Evolutionary conservation across 1,140 invertebrate genomes (phyloP).

Genomic region (Hetaerina americana): DNA sequence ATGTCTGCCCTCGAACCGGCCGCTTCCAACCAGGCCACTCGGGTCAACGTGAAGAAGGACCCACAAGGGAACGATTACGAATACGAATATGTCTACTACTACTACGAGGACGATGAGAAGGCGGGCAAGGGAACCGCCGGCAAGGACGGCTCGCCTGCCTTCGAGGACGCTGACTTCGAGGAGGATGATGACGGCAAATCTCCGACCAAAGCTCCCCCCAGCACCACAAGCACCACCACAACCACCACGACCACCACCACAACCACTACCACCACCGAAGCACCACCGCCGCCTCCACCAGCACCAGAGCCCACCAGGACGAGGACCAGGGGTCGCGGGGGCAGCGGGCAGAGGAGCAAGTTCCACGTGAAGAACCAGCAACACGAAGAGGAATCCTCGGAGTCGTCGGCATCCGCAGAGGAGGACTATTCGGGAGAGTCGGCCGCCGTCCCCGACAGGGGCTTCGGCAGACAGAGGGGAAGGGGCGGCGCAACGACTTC

Average conservation of each 20-base stretch:
- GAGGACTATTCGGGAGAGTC: neutral
- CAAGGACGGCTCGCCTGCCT: conserved; percentile 18
- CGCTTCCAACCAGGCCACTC: conserved; percentile 31
- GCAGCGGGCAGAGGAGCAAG: neutral
- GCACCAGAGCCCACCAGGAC: neutral
- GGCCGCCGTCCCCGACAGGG: neutral
- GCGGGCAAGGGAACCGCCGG: conserved; percentile 25
- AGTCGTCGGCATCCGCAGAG: too few species aligned
- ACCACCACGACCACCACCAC: conserved; percentile 22
- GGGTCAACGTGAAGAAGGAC: conserved; percentile 71
- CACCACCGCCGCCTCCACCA: neutral
- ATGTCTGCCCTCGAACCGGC: conserved; percentile 15
- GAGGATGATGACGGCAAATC: conserved; percentile 12
- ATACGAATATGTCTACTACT: conserved; percentile 84
- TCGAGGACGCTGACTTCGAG: conserved; percentile 20
- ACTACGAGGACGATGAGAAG: conserved; percentile 58
- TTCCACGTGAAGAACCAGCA: conserved; percentile 1
- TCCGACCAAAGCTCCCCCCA: conserved; percentile 20
- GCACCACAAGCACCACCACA: conserved; percentile 41
- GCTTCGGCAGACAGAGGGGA: conserved; percentile 34
- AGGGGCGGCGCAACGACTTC: neutral
- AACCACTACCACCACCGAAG: conserved; percentile 3
- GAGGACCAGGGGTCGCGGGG: conserved; percentile 15
- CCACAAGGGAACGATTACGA: conserved; percentile 84
- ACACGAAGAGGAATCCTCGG: conserved; percentile 1